Percentiles rank a stretch among this genome's conserved stretches.
phyloP scores from a whole-genome alignment of 2,888 invertebrate genomes.

The Labia minor region DNA sequence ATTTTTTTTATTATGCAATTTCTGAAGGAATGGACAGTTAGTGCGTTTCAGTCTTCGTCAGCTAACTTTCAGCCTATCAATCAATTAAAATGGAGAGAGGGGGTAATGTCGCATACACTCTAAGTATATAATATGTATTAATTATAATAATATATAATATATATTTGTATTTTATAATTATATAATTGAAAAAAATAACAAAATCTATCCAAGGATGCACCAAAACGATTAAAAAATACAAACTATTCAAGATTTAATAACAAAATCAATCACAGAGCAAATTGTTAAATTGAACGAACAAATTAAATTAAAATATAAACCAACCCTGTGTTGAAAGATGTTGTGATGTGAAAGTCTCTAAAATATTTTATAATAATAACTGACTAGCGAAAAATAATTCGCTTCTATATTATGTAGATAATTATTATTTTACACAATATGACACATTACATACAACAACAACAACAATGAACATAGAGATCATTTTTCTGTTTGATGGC shows the following conservation, averaged over 20 bases:
- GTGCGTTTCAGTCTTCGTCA: slow-evolving; percentile 8
- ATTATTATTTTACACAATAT: neutral
- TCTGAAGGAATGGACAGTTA: neutral
- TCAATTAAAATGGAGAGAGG: neutral
- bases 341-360: no score
- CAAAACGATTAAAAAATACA: neutral
- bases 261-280: slow-evolving; percentile 6
- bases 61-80: neutral
- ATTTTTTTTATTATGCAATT: no score
- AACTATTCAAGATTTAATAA: neutral
- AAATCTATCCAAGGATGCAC: neutral
- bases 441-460: neutral
- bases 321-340: neutral
- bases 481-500: no score
- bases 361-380: no score
- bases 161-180: slow-evolving; percentile 3
- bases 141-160: neutral
- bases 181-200: slow-evolving; percentile 8
- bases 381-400: no score
- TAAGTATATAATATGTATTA: neutral
- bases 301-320: neutral
- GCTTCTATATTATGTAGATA: no score
- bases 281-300: neutral
- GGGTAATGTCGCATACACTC: neutral
- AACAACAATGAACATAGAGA: neutral